Evolutionary conservation across 2,113 vertebrate genomes (phyloP).

Genomic region (Tychaedon coryphoeus): DNA sequence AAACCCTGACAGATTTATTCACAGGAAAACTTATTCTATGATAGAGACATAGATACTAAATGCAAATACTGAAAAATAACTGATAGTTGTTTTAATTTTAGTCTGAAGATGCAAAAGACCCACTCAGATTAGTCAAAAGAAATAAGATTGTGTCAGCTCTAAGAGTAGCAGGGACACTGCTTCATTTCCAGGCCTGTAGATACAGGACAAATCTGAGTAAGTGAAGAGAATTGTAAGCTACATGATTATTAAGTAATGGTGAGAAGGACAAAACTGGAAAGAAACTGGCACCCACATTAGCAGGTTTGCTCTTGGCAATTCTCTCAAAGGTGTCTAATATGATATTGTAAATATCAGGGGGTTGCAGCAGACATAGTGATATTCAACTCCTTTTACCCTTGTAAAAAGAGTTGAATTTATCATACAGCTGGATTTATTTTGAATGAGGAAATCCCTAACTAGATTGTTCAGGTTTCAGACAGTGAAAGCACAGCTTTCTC

Average conservation of each 20-base stretch:
- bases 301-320: neutral
- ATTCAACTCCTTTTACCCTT: too few species aligned
- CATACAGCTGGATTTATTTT: neutral
- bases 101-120: neutral
- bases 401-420: neutral
- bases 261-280: neutral
- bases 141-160: accelerated
- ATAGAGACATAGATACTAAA: neutral
- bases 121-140: neutral
- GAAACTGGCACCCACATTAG: neutral
- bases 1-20: neutral
- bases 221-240: neutral
- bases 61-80: neutral
- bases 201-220: neutral
- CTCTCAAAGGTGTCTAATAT: neutral
- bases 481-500: neutral
- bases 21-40: neutral
- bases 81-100: neutral
- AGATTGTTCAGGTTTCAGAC: neutral
- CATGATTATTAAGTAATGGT: neutral
- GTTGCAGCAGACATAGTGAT: neutral
- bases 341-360: neutral
- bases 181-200: neutral
- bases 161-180: neutral
- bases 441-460: neutral